Evolutionary conservation across 37 sponge, comb jelly and placozoan genomes (phyloP), one percentile per base, ranked within the genome.

Genomic region (Agelas oroides): DNA sequence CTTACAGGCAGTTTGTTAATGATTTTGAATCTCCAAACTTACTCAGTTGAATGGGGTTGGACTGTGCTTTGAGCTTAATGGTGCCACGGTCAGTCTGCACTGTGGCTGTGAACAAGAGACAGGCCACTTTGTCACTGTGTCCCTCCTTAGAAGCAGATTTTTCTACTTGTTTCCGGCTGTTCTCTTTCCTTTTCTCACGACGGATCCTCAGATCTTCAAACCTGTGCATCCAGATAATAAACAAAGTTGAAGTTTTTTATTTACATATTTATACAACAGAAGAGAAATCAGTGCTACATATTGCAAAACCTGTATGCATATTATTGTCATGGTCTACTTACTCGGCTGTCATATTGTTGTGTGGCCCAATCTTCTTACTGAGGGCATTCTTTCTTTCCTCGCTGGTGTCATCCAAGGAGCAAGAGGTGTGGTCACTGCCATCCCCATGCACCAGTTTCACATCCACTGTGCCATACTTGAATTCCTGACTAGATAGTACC

Each of bases 171-270:
- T 59, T 73, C 41, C 79, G 71, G 2, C 77, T 73, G 1, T 59
- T 64, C 14, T 77, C 70, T 53, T 79, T 88, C 21, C 25, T 61
- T 40, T 80, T 89, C 54, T 82, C 82, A 54, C 95, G 81, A 20
- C 91, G 87, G 53, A 95, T 89, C 0, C 96, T 55, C 79, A 95
- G 61, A 53, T 92, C 82, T 39, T 89, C 90, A 83, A 92, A 92
- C 54, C 96, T 95, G 33, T 46, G n/a, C n/a, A n/a, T n/a, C n/a
- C n/a, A n/a, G n/a, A n/a, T n/a, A n/a, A 46, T 46, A 46, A 46
- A 8, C 6, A 46, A 46, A 46, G 8, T 46, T 46, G 46, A 46
- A 46, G 8, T 3, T 46, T 12, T 12, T 46, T 12, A 8, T 46
- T 46, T 46, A 8, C 8, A 8, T 46, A 46, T 46, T n/a, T n/a